These are phyloP conservation scores for Coendou prehensilis DNA, from an alignment of 2,797 vertebrate species.

Conservation along the genomic window DNA sequence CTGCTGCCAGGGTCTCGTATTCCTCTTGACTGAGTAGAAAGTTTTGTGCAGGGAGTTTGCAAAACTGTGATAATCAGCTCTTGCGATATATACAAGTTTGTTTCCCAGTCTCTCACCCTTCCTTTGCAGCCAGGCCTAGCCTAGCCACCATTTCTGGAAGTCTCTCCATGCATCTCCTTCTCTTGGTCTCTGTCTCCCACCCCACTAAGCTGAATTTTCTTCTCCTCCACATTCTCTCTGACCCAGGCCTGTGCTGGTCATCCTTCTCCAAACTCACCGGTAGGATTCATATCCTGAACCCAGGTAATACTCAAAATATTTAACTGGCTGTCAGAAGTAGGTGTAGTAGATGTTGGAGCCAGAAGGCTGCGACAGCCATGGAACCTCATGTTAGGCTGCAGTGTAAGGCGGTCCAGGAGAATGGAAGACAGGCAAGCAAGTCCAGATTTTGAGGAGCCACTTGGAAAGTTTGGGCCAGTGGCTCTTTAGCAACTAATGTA, in stretches of 20 bases:
- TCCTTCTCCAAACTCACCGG: not conserved
- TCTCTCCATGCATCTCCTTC: not conserved
- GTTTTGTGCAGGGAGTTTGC: not conserved
- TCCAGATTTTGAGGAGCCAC: not conserved
- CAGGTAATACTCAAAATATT: not conserved
- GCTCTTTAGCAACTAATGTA: not conserved
- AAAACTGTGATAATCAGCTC: not conserved
- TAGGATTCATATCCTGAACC: not conserved
- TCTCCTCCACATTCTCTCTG: not conserved
- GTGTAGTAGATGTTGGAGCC: rapidly evolving
- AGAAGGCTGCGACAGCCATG: not conserved
- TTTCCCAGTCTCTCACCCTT: not conserved
- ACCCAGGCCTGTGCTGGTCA: not conserved
- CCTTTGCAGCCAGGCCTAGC: not conserved
- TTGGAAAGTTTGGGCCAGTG: not conserved
- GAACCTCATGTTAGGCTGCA: no score
- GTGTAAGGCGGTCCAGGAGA: not conserved
- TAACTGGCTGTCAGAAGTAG: not conserved
- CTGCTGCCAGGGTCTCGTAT: no score
- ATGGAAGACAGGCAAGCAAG: not conserved
- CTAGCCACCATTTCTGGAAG: not conserved
- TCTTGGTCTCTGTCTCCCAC: not conserved
- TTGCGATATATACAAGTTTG: not conserved
- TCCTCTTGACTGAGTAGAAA: not conserved
- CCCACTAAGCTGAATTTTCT: not conserved